A percentile compares a stretch with the other conserved stretches of the same genome.
Conservation (phyloP, 2,113 vertebrate genomes). For the Poeciliopsis occidentalis region DNA sequence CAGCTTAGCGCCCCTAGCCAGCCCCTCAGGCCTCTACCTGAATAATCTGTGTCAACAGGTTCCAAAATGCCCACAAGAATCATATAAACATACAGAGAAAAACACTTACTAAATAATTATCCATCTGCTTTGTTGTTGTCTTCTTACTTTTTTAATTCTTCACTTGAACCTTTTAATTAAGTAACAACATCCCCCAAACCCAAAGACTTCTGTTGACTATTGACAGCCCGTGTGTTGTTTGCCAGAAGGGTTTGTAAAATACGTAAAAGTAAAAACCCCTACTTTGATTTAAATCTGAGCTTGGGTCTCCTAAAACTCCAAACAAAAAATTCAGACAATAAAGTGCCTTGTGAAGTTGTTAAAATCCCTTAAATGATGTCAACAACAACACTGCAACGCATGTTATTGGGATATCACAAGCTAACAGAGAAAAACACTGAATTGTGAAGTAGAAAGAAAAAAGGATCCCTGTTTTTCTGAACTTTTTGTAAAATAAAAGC, state of each 20-base stretch:
- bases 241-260: slow-evolving; percentile 15
- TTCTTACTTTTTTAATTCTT: slow-evolving; percentile 9
- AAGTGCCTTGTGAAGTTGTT: no score
- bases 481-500: no score
- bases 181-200: slow-evolving; percentile 21
- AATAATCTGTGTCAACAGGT: slow-evolving; percentile 85
- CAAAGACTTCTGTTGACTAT: slow-evolving; percentile 16
- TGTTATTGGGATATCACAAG: not conserved
- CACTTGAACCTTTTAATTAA: slow-evolving; percentile 75
- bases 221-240: slow-evolving; percentile 20
- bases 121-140: slow-evolving; percentile 46
- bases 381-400: not conserved
- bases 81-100: slow-evolving; percentile 66
- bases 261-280: slow-evolving; percentile 16
- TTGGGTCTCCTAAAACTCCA: not conserved
- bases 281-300: slow-evolving; percentile 12
- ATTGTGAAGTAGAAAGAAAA: no score
- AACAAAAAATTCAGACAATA: not conserved
- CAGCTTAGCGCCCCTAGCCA: slow-evolving; percentile 76
- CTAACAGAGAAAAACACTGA: no score
- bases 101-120: slow-evolving; percentile 77
- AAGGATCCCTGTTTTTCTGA: no score
- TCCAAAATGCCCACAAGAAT: slow-evolving; percentile 77
- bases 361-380: no score
- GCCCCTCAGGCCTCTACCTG: slow-evolving; percentile 79